Percentiles rank a stretch among this genome's conserved stretches.
Evolutionary conservation across 2,888 invertebrate genomes (phyloP).

Genomic region (Apomyelois bistriatella): DNA sequence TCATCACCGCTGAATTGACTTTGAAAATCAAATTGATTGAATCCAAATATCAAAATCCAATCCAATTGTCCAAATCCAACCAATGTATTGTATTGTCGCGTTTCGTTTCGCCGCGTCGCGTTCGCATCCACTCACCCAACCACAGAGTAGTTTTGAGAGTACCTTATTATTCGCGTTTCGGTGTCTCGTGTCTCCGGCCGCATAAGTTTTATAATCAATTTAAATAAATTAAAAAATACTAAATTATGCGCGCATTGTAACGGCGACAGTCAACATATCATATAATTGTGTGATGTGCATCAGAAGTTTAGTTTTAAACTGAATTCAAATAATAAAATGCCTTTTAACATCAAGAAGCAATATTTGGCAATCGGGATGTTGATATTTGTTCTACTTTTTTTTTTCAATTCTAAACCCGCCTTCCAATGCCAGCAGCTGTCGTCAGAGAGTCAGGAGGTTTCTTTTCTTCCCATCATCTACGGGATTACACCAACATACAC

Average conservation of each 20-base stretch:
- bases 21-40: no score
- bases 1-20: no score
- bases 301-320: slow-evolving; percentile 13
- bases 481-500: slow-evolving; percentile 95
- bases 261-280: slow-evolving; percentile 24
- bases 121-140: no score
- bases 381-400: slow-evolving; percentile 65
- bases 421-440: slow-evolving; percentile 71
- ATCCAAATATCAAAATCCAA: no score
- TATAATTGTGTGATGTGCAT: slow-evolving; percentile 17
- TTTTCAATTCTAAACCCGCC: slow-evolving; percentile 65
- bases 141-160: no score
- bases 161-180: no score
- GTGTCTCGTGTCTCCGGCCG: no score
- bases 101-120: no score
- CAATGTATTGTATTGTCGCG: no score
- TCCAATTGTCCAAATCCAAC: no score
- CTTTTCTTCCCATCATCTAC: slow-evolving; percentile 86
- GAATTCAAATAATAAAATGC: slow-evolving; percentile 51
- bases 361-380: slow-evolving; percentile 70
- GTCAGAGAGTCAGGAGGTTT: slow-evolving; percentile 40
- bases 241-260: slow-evolving; percentile 22
- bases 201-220: background rate
- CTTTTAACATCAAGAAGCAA: slow-evolving; percentile 72
- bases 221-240: background rate